These are phyloP conservation scores for Brachionus rubens DNA, from an alignment of 1,140 invertebrate species.

Conservation along the genomic window DNA sequence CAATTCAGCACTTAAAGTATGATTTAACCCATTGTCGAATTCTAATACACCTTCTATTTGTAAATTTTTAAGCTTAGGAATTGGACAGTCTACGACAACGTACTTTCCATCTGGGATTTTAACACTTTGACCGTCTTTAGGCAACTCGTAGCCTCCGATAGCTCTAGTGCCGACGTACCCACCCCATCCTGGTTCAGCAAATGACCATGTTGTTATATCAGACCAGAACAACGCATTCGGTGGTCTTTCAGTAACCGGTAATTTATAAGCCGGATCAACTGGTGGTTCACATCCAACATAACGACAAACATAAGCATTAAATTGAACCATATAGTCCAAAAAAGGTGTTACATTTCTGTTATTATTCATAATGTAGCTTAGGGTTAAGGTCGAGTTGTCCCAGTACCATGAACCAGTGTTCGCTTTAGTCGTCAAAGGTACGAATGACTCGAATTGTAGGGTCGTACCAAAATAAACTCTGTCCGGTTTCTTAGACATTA, in stretches of 20 bases:
- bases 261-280: background rate
- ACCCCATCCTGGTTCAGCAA: conserved; percentile 42
- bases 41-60: conserved; percentile 25
- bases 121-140: conserved; percentile 24
- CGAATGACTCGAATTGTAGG: background rate
- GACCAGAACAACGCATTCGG: conserved; percentile 30
- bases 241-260: background rate
- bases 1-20: conserved; percentile 50
- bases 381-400: background rate
- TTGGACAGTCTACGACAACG: background rate
- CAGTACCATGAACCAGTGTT: conserved; percentile 11
- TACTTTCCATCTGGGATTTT: conserved; percentile 32
- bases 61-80: conserved; percentile 40
- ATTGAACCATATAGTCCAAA: background rate
- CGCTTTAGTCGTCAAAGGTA: background rate
- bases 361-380: conserved; percentile 19
- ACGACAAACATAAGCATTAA: conserved; percentile 19
- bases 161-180: background rate
- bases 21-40: conserved; percentile 28
- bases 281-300: conserved; percentile 34
- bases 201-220: conserved; percentile 23
- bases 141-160: background rate
- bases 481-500: conserved; percentile 39
- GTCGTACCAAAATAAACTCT: background rate
- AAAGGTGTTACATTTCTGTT: conserved; percentile 9